Base-by-base conservation (phyloP, 2,888 invertebrate genomes). In the Anorthoa munda region DNA sequence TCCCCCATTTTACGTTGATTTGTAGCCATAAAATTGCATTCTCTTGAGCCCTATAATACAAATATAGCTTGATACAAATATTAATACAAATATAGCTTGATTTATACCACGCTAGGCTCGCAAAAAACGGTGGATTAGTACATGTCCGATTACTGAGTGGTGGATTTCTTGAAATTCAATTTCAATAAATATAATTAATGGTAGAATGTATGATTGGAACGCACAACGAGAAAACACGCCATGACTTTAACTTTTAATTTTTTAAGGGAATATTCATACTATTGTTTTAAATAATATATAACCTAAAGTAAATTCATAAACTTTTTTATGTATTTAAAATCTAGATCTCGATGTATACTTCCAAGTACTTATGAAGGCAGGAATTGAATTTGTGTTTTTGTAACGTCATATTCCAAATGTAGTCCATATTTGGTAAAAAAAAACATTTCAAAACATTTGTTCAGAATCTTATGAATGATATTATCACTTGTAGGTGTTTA, bases 211-310 rank as follows among this genome's bases (percentile, higher is more conserved):
- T 55, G 11, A 7, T 48, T 4, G 48, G 56, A 64, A 79, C 48
- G 79, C 79, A 79, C 77, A 77, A 64, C 66, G 66, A 77, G 70
- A 61, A n/a, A 31, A 26, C 18, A 68, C 67, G 31, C 31, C n/a
- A 58, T 58, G 18, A 12, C 9, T 46, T 58, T 66, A 26, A 2
- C 2, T 59, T 45, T 72, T 39, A 7, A 53, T 59, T 72, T 58
- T 60, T 26, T 5, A 26, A 0, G 31, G 3, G 11, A n/a, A 15
- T 13, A 58, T 18, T 58, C 58, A 4, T 0, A n/a, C 4, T 13
- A 1, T 23, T 21, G 15, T 13, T 50, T 5, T 23, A 26, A 7
- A 31, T 31, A n/a, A 31, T 58, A 39, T n/a, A 7, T 39, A 13
- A 7, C 39, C 13, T 12, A 39, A 51, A 12, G n/a, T 5, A 39